Evolutionary conservation across 1,140 invertebrate genomes (phyloP), one percentile per base, ranked within the genome.

Genomic region (Coptotermes formosanus): DNA sequence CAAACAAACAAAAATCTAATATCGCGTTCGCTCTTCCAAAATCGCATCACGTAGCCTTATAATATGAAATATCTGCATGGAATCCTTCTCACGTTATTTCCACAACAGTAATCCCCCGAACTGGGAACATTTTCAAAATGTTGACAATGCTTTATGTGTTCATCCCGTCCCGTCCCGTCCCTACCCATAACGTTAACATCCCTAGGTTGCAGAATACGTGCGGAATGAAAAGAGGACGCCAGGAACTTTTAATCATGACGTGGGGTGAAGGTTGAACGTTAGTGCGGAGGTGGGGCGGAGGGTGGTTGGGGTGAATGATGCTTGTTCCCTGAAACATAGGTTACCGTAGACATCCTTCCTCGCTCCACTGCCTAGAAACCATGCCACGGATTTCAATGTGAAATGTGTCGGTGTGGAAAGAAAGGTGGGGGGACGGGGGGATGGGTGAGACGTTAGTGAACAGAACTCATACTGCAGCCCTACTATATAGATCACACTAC

Each of bases 191-290:
- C 64, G 64, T 11, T 75, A 30, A 75, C 64, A 12, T 75, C 64
- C 64, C 64, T 8, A 75, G 64, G 64, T 75, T 75, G 64, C 64
- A 75, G 6, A n/a, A 75, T 75, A 75, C 64, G 64, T 30, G 25
- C n/a, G 64, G n/a, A 75, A 75, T 75, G 64, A 75, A 30, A 75
- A 75, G 25, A 75, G 64, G 64, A 3, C 25, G n/a, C n/a, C 64
- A 25, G 59, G 64, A 75, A 75, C 64, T 75, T 75, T 75, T 75
- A 75, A 75, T 75, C 64, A 75, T 75, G 64, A 75, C n/a, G 25
- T 75, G 25, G 64, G 64, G 52, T 21, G 52, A 4, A 11, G 48
- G 48, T 48, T 12, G 48, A 48, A 48, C 16, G 48, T 11, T 12
- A 48, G 38, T n/a, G n/a, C 6, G 12, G 45, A 48, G 45, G 12